A percentile compares a stretch with the other conserved stretches of the same genome.
Evolutionary conservation across 2,797 vertebrate genomes (phyloP).

Genomic region (Leuciscus waleckii): DNA sequence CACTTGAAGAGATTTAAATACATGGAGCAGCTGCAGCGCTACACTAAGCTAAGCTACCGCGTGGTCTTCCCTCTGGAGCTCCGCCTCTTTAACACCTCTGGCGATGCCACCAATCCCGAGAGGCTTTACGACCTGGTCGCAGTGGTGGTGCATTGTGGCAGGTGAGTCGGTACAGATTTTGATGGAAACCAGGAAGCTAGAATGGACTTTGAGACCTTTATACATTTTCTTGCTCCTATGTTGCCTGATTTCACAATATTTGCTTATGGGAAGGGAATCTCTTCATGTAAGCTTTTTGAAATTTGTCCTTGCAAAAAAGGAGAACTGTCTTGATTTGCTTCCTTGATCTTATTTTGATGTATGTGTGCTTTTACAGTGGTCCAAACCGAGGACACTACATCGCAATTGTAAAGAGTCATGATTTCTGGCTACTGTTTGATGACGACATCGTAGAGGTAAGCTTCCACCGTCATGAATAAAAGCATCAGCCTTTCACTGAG

Average conservation of each 20-base stretch:
- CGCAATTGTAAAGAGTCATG: conserved; percentile 90
- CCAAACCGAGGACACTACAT: conserved; percentile 90
- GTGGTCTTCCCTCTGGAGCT: conserved; percentile 90
- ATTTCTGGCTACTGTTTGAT: conserved; percentile 90
- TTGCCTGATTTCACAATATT: conserved; percentile 2
- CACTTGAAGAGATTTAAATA: conserved; percentile 91
- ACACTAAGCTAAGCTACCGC: conserved; percentile 88
- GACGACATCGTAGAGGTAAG: conserved; percentile 91
- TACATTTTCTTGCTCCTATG: not conserved
- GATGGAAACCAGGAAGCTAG: not conserved
- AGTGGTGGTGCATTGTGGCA: conserved; percentile 90
- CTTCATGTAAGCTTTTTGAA: not conserved
- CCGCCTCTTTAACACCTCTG: conserved; percentile 90
- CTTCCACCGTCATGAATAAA: conserved; percentile 31
- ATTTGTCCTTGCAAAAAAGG: not conserved
- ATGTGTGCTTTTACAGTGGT: conserved; percentile 71
- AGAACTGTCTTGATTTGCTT: not conserved
- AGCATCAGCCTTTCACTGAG: not conserved
- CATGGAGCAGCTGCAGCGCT: conserved; percentile 91
- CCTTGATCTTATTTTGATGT: not conserved
- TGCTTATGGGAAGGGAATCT: not conserved
- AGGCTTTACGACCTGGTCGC: conserved; percentile 90
- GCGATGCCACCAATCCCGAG: conserved; percentile 86
- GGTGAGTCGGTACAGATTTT: conserved; percentile 67
- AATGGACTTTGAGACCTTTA: not conserved